phyloP scores from a whole-genome alignment of 2,888 invertebrate genomes.

The Acanthosepion esculentum region DNA sequence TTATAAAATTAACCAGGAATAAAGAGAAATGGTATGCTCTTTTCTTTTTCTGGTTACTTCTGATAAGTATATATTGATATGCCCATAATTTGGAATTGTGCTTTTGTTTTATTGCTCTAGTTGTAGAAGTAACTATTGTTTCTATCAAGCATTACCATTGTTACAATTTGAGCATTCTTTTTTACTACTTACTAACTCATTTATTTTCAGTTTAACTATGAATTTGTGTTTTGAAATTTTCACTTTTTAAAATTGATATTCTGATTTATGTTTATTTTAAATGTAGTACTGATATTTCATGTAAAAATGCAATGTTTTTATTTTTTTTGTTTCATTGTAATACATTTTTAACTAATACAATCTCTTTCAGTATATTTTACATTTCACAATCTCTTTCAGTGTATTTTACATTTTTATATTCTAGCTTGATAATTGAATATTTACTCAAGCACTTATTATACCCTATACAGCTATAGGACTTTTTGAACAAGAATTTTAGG shows the following conservation, averaged over 20 bases:
- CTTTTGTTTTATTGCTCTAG: conserved; percentile 2
- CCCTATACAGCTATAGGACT: too few species aligned
- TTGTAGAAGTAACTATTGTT: background rate
- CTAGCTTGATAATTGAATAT: background rate
- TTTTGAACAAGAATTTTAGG: too few species aligned
- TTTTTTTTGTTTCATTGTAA: background rate
- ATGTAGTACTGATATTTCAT: background rate
- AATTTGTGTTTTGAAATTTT: background rate
- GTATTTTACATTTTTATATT: background rate
- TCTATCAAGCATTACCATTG: background rate
- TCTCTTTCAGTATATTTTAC: background rate
- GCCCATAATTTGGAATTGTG: background rate
- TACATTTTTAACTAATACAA: background rate
- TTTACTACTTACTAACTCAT: background rate
- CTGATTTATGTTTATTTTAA: background rate
- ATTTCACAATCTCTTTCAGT: background rate
- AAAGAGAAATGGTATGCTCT: background rate
- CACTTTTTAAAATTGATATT: background rate
- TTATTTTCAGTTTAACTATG: background rate
- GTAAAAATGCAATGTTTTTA: background rate
- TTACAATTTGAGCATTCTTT: background rate
- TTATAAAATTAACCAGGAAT: background rate
- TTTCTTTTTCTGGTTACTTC: background rate
- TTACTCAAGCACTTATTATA: background rate
- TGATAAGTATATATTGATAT: background rate